Base-by-base conservation (phyloP, 2,113 vertebrate genomes). In the Peromyscus leucopus region DNA sequence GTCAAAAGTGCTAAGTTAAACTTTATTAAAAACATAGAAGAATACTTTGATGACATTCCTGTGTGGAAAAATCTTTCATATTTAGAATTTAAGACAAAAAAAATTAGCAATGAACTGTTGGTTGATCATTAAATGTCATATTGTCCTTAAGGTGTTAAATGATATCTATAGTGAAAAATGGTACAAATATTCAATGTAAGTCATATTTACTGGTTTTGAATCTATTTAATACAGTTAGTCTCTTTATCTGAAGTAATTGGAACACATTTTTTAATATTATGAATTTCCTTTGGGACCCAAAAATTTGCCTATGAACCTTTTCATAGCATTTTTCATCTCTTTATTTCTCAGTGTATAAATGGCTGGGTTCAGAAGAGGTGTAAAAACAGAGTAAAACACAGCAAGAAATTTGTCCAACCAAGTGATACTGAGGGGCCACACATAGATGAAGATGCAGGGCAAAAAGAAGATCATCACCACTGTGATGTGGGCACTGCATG, bases 271-370 rank as follows among this genome's bases (percentile, higher is more conserved):
- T 72, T 5, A 51, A 26, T 28, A 36, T 89, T 90, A 96, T 36
- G 0, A 57, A 65, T 84, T 92, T 76, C 31, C 28, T 7, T 94
- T 87, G 24, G 36, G 63, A 33, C 65, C 11, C 6, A 90, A 1
- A 3, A 75, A 65, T 19, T 93, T 86, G 4, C 17, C 65, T 89
- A 46, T 79, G 22, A 96, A 48, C 28, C 67, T 97, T 84, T 83
- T 91, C 71, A 97, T 91, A 22, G 96, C 85, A 21, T 71, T 91
- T 90, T 96, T 97, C 26, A 98, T 97, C 28, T 97, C 93, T 57
- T 84, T 97, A 80, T 98, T 98, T 76, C 96, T 97, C 63, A 98
- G 13, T 0, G 96, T 97, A 83, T 98, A 98, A 94, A 98, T 98
- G 10, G 89, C 85, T 93, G 96, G 95, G 61, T 97, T 98, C 65